These are phyloP conservation scores for Cheiracanthium punctorium DNA, from an alignment of 2,888 invertebrate genomes.

Conservation along the genomic window DNA sequence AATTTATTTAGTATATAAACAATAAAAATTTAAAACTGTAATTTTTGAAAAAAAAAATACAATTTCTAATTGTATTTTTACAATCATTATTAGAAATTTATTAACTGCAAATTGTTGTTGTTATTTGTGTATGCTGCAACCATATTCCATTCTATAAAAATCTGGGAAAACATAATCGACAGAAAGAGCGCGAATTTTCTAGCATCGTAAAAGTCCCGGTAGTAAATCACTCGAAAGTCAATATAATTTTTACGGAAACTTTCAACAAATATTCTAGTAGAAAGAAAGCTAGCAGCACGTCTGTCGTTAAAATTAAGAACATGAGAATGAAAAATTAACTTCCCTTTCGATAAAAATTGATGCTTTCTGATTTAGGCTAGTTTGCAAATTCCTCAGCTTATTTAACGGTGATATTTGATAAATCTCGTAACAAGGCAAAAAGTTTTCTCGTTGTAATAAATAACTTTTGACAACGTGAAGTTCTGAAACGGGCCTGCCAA, in stretches of 20 bases:
- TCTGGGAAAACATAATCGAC: too few relatives aligned
- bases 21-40: too few relatives aligned
- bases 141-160: too few relatives aligned
- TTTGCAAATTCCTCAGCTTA: slow-evolving; percentile 15
- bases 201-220: neutral
- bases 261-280: neutral
- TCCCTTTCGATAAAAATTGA: neutral
- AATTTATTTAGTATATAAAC: too few relatives aligned
- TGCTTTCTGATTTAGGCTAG: neutral
- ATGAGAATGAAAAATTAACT: neutral
- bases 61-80: too few relatives aligned
- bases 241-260: neutral
- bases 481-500: slow-evolving; percentile 33
- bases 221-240: neutral
- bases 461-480: slow-evolving; percentile 15
- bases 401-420: slow-evolving; percentile 25
- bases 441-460: slow-evolving; percentile 25
- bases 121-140: too few relatives aligned
- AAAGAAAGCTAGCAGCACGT: neutral
- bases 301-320: neutral
- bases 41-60: too few relatives aligned
- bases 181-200: too few relatives aligned
- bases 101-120: too few relatives aligned
- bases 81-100: too few relatives aligned
- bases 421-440: slow-evolving; percentile 25